These are phyloP conservation scores for Apoderus coryli DNA, from an alignment of 2,888 invertebrate genomes.

Conservation along the genomic window DNA sequence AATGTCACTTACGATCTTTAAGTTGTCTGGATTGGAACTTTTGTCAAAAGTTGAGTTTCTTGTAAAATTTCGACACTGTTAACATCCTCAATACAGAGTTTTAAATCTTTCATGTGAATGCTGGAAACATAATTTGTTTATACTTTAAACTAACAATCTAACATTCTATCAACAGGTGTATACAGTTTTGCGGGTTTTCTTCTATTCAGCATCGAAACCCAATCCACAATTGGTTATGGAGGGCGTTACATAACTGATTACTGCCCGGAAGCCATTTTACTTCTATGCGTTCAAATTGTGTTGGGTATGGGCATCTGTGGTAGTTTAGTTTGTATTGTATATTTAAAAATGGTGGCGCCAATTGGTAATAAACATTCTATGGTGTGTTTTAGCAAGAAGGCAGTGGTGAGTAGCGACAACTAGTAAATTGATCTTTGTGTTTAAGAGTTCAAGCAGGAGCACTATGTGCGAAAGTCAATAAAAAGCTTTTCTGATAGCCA, in stretches of 20 bases:
- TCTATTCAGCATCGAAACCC: conserved; percentile 74
- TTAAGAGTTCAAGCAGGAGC: too few relatives aligned
- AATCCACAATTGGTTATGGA: conserved; percentile 73
- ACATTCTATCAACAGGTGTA: too few relatives aligned
- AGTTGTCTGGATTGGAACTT: too few relatives aligned
- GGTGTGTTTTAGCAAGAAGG: conserved; percentile 54
- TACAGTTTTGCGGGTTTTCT: conserved; percentile 49
- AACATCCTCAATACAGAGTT: background rate
- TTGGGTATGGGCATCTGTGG: conserved; percentile 35
- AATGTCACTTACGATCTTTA: too few relatives aligned
- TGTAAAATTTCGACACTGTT: conserved; percentile 17
- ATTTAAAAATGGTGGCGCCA: conserved; percentile 52
- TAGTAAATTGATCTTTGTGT: too few relatives aligned
- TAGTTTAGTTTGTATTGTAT: conserved; percentile 36
- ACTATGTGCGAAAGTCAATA: too few relatives aligned
- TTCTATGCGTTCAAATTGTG: conserved; percentile 13
- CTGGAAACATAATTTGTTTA: too few relatives aligned
- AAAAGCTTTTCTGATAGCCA: too few relatives aligned
- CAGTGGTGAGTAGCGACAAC: conserved; percentile 49
- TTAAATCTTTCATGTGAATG: too few relatives aligned
- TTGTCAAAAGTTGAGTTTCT: background rate
- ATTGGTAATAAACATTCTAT: conserved; percentile 23
- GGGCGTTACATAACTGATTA: conserved; percentile 59
- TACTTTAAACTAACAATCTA: too few relatives aligned
- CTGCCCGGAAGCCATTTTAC: conserved; percentile 48